phyloP scores from a whole-genome alignment of 2,113 vertebrate genomes.

The Calonectris borealis region DNA sequence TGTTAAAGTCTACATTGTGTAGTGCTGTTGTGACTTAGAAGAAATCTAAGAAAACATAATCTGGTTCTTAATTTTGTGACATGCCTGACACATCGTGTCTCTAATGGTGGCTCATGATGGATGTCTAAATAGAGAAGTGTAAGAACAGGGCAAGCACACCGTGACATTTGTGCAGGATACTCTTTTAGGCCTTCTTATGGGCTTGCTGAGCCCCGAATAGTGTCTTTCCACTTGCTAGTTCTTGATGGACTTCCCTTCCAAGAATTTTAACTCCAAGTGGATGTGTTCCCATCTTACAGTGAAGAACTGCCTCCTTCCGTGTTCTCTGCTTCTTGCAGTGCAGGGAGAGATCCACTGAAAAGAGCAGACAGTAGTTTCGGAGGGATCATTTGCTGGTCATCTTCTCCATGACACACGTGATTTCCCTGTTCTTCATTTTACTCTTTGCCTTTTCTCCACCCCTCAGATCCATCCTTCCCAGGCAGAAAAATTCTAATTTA shows the following conservation, averaged over 20 bases:
- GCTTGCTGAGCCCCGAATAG: rapidly evolving
- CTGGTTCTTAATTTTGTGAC: not conserved
- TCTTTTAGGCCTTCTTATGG: too few relatives aligned
- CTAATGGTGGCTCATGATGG: not conserved
- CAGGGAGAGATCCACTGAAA: not conserved
- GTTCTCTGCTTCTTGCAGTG: not conserved
- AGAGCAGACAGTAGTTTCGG: not conserved
- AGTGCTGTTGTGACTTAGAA: rapidly evolving
- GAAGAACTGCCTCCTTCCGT: not conserved
- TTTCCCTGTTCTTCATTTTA: not conserved
- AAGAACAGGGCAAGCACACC: not conserved
- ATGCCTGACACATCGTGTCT: rapidly evolving
- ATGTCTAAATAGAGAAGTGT: not conserved
- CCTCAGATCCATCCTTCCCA: not conserved
- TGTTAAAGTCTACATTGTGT: rapidly evolving
- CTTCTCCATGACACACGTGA: rapidly evolving
- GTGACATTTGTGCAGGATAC: not conserved
- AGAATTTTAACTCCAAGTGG: not conserved
- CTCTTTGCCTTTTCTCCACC: not conserved
- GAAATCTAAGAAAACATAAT: not conserved
- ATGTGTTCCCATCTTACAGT: not conserved
- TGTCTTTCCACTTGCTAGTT: not conserved
- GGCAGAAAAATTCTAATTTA: not conserved
- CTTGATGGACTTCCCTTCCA: not conserved
- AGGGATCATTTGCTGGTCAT: not conserved